Conservation (phyloP, 1,140 invertebrate genomes). For the Trypoxylus dichotomus region DNA sequence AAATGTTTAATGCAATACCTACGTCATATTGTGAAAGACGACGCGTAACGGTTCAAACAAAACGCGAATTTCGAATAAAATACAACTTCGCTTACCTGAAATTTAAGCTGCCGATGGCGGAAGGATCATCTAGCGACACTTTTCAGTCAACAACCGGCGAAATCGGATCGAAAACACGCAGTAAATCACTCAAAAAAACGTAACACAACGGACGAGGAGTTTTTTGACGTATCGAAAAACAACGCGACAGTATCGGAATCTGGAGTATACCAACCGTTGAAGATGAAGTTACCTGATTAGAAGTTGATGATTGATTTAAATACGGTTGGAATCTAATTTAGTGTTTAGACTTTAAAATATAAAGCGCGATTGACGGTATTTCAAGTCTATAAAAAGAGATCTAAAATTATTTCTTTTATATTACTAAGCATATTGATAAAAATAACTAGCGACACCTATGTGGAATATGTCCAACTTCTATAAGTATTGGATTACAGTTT, state of each 20-base stretch:
- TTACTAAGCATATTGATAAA: no score
- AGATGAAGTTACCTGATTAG: no score
- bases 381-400: no score
- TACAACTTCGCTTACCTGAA: not conserved
- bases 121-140: not conserved
- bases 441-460: no score
- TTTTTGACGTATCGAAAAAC: constrained; percentile 4
- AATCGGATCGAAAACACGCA: not conserved
- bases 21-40: not conserved
- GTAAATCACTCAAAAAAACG: not conserved
- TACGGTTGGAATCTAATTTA: no score
- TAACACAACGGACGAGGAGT: not conserved
- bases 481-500: no score
- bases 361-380: no score
- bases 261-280: not conserved
- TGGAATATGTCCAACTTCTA: no score
- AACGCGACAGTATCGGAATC: not conserved
- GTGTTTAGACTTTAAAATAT: no score
- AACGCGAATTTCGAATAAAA: not conserved
- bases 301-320: no score
- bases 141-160: not conserved
- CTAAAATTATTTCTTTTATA: no score
- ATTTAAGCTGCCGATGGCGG: no score
- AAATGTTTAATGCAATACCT: not conserved
- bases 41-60: not conserved